A percentile compares a stretch with the other conserved stretches of the same genome.
Conservation (phyloP, 35 echinoderm and acorn worm species). For the Amphiura filiformis region DNA sequence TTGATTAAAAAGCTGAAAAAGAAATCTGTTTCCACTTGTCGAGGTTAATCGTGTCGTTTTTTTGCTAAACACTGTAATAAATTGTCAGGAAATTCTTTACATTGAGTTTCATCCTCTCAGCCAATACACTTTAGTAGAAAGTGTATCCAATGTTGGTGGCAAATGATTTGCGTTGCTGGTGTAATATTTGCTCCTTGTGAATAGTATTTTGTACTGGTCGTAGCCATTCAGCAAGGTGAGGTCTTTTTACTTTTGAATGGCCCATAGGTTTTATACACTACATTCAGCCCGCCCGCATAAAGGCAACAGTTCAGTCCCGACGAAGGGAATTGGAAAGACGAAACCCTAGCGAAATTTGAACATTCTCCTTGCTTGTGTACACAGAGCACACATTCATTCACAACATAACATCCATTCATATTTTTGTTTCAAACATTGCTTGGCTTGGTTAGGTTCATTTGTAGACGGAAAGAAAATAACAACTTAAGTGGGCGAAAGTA, state of each 20-base stretch:
- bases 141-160: not conserved
- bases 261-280: not conserved
- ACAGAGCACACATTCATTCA: constrained; percentile 14
- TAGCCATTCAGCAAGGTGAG: not conserved
- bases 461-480: not conserved
- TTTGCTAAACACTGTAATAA: not conserved
- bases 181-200: not conserved
- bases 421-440: constrained; percentile 12
- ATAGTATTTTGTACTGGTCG: constrained; percentile 6
- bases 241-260: constrained; percentile 15
- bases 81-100: not conserved
- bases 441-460: not conserved
- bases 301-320: constrained; percentile 1
- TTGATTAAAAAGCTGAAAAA: not conserved
- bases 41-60: not conserved
- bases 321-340: not conserved
- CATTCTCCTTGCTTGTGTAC: not conserved
- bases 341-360: not conserved
- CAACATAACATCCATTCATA: constrained; percentile 10
- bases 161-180: not conserved
- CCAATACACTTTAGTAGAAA: not conserved
- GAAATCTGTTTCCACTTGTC: not conserved
- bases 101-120: not conserved
- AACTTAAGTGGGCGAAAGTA: constrained; percentile 8
- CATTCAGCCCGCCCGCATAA: not conserved